A percentile compares a stretch with the other conserved stretches of the same genome.
phyloP scores from a whole-genome alignment of 92 coral and sea anemone genomes.

The Heliopora coerulea region DNA sequence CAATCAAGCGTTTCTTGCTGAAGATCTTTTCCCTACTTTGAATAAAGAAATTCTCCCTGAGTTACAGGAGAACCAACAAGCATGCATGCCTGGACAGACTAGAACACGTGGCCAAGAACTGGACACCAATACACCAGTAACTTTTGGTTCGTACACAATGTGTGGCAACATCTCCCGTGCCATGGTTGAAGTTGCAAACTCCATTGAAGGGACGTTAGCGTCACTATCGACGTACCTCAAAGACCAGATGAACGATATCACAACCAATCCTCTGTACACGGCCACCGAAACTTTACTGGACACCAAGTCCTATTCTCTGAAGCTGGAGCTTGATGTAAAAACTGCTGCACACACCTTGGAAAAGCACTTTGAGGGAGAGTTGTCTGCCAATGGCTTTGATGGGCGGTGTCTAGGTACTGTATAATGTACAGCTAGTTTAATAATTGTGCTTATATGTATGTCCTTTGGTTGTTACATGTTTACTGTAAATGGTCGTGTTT shows the following conservation, averaged over 20 bases:
- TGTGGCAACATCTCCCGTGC: conserved; percentile 30
- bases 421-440: conserved; percentile 17
- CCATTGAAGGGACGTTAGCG: conserved; percentile 28
- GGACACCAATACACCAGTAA: conserved; percentile 21
- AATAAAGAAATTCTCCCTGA: conserved; percentile 28
- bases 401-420: conserved; percentile 23
- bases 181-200: conserved; percentile 31
- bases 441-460: neutral
- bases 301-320: conserved; percentile 26
- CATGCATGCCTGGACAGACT: conserved; percentile 14
- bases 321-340: conserved; percentile 26
- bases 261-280: conserved; percentile 35
- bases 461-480: conserved; percentile 23
- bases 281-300: conserved; percentile 23
- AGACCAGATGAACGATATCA: conserved; percentile 17
- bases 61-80: conserved; percentile 34
- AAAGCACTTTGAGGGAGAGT: conserved; percentile 23
- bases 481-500: neutral
- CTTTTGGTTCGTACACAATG: conserved; percentile 33
- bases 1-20: conserved; percentile 22
- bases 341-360: conserved; percentile 32
- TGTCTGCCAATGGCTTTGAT: conserved; percentile 35
- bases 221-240: conserved; percentile 26
- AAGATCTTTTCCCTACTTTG: conserved; percentile 32
- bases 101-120: conserved; percentile 27